Base-by-base conservation (phyloP, 2,113 vertebrate species). In the Rhinolophus sinicus region DNA sequence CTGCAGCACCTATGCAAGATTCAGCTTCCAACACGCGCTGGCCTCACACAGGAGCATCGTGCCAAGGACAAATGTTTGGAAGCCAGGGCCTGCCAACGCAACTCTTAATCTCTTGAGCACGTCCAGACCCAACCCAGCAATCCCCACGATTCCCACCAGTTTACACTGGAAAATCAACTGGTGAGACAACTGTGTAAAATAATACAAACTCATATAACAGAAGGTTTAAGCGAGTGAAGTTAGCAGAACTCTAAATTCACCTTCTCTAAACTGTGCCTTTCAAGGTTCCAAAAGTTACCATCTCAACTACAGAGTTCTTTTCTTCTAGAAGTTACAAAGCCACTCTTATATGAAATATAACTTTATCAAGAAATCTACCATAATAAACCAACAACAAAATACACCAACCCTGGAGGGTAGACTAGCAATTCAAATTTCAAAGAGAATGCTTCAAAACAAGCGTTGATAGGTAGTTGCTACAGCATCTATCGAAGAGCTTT, bases 151-250 rank as follows among this genome's bases (percentile, higher is more conserved):
- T 50, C 56, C 24, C 38, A 35, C 94, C 12, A 16, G 58, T 21
- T 95, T 15, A 22, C 3, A 33, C 0, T 38, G 22, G 95, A 88
- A 96, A 95, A 84, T 92, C 56, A 89, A 80, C 69, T 58, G 76
- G 44, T n/a, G 6, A 44, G 50, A 76, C 15, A 64, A 56, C 19
- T 60, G 52, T 33, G 3, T 69, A 62, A 92, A 89, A 76, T 52
- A 87, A 94, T 33, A 78, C 35, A 78, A 78, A 81, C 26, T 26
- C 72, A 26, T 69, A 38, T 18, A 44, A 77, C 8, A 64, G 40
- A 40, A 70, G 16, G 77, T 62, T 56, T 50, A 84, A 77, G 54
- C 14, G 52, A 88, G 90, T 11, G 10, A 82, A 35, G 5, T 93
- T 40, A 73, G 54, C 64, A 73, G 73, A 69, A 69, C 6, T 90